Conservation (phyloP, 2,113 vertebrate genomes). For the Rattus rattus region DNA sequence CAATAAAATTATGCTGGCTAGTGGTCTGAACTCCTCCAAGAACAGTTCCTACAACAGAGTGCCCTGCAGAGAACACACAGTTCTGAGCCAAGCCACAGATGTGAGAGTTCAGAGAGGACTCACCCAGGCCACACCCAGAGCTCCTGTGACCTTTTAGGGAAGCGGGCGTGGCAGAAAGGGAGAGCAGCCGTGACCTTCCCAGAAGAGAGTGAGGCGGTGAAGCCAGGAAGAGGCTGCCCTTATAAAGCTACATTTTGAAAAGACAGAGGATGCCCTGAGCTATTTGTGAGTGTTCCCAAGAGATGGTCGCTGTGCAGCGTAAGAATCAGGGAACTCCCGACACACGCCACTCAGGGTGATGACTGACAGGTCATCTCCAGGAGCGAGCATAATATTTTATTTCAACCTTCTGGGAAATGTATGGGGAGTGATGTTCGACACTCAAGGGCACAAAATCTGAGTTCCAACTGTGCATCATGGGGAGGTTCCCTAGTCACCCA, state of each 20-base stretch:
- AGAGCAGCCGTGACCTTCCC: background rate
- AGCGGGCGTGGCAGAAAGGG: background rate
- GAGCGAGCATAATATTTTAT: background rate
- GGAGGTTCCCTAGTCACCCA: background rate
- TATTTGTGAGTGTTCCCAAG: background rate
- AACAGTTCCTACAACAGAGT: background rate
- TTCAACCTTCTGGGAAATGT: background rate
- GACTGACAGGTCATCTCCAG: background rate
- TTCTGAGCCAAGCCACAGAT: background rate
- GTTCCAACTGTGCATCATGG: rapidly evolving
- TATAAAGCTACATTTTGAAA: background rate
- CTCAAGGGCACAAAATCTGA: background rate
- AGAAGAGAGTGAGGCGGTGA: background rate
- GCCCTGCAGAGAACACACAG: background rate
- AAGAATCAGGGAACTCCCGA: background rate
- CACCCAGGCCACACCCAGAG: background rate
- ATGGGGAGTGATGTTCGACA: background rate
- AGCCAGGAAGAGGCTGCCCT: background rate
- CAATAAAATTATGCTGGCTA: background rate
- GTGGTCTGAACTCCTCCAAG: background rate
- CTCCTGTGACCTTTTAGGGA: background rate
- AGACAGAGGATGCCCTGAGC: background rate
- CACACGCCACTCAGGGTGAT: background rate
- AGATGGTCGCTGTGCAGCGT: background rate
- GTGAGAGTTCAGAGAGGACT: background rate